Evolutionary conservation across 1,140 invertebrate species (phyloP).

Genomic region (Polyergus mexicanus): DNA sequence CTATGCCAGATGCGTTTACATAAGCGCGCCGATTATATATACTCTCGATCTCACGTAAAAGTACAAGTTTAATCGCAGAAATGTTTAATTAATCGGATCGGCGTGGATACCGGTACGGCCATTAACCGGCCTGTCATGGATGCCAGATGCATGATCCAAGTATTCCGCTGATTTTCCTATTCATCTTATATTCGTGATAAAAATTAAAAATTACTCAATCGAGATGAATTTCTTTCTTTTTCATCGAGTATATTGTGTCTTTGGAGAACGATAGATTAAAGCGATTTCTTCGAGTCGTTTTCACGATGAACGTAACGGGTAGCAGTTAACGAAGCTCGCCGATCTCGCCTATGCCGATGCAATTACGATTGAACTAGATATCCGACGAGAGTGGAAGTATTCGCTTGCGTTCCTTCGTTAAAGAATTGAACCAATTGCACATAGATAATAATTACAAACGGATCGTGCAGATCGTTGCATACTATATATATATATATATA

Average conservation of each 20-base stretch:
- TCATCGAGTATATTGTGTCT: slow-evolving; percentile 33
- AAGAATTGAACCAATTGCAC: neutral
- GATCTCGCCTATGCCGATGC: slow-evolving; percentile 9
- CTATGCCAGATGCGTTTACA: slow-evolving; percentile 13
- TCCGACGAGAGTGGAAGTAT: slow-evolving; percentile 47
- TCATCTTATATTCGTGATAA: slow-evolving; percentile 50
- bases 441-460: neutral
- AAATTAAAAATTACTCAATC: slow-evolving; percentile 27
- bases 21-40: neutral
- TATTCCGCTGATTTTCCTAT: slow-evolving; percentile 30
- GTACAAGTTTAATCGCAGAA: slow-evolving; percentile 73
- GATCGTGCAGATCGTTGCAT: neutral
- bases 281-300: slow-evolving; percentile 17
- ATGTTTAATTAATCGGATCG: slow-evolving; percentile 69
- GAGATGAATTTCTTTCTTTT: slow-evolving; percentile 35
- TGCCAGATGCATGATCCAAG: slow-evolving; percentile 49
- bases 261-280: neutral
- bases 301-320: slow-evolving; percentile 21
- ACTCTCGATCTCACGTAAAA: slow-evolving; percentile 51
- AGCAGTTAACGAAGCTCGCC: slow-evolving; percentile 41
- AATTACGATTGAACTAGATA: slow-evolving; percentile 37
- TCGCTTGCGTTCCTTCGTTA: slow-evolving; percentile 18
- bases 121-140: slow-evolving; percentile 49
- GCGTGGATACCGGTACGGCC: slow-evolving; percentile 42
- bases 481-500: neutral